Conservation (phyloP, 2,797 vertebrate genomes). For the Eurystomus glaucurus region DNA sequence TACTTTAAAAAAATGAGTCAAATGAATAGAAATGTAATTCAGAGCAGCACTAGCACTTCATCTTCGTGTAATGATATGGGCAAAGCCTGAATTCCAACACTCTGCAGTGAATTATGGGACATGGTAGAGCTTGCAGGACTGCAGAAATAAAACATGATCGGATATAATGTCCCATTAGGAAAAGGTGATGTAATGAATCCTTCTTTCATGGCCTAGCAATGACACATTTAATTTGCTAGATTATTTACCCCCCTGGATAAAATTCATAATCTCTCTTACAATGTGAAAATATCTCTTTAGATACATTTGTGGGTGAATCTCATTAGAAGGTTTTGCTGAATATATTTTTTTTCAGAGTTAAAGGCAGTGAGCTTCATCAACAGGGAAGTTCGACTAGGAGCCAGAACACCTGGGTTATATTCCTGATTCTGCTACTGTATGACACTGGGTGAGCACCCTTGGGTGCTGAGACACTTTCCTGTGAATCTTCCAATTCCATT, state of each 20-base stretch:
- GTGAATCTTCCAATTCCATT: not conserved
- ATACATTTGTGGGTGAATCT: slow-evolving; percentile 2
- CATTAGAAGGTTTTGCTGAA: slow-evolving; percentile 59
- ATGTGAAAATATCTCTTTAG: slow-evolving; percentile 60
- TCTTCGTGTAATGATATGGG: slow-evolving; percentile 57
- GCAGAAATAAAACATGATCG: slow-evolving; percentile 53
- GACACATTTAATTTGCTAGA: slow-evolving; percentile 79
- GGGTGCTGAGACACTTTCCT: not conserved
- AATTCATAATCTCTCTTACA: slow-evolving; percentile 69
- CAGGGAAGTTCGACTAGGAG: not conserved
- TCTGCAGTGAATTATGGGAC: slow-evolving; percentile 72
- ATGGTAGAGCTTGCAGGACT: slow-evolving; percentile 48
- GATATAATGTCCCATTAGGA: slow-evolving; percentile 78
- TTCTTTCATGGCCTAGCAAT: slow-evolving; percentile 77
- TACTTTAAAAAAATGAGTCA: slow-evolving; percentile 19
- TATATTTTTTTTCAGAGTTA: not conserved
- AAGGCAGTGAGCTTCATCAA: not conserved
- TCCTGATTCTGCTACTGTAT: not conserved
- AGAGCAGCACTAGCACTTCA: slow-evolving; percentile 44
- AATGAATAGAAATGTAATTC: slow-evolving; percentile 68
- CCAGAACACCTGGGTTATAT: not conserved
- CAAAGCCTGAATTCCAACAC: slow-evolving; percentile 47
- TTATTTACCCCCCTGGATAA: slow-evolving; percentile 79
- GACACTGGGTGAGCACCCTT: not conserved
- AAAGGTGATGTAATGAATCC: slow-evolving; percentile 82